Evolutionary conservation across 2,113 vertebrate species (phyloP).

Genomic region (Anoura caudifer): DNA sequence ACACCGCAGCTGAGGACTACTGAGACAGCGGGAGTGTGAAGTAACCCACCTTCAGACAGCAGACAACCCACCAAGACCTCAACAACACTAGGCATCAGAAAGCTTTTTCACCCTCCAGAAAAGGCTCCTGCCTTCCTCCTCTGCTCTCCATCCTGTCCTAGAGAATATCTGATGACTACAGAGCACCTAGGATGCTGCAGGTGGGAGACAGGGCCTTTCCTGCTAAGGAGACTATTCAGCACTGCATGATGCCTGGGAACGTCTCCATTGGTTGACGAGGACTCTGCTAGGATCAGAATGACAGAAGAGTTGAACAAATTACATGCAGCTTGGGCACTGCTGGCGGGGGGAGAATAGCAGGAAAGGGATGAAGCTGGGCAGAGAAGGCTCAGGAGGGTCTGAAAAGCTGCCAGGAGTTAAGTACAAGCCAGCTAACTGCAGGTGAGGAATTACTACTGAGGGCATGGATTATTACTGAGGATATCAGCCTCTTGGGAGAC

Average conservation of each 20-base stretch:
- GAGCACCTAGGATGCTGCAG: background rate
- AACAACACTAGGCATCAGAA: background rate
- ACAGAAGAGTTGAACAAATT: background rate
- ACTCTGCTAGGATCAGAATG: background rate
- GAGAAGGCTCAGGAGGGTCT: background rate
- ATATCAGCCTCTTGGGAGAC: no score
- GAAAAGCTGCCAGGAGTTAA: background rate
- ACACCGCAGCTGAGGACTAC: background rate
- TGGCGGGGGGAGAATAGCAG: background rate
- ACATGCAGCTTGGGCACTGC: background rate
- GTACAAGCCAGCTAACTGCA: no score
- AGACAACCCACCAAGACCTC: background rate
- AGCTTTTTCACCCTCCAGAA: no score
- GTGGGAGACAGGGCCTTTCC: accelerated
- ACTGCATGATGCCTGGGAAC: background rate
- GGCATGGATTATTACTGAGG: no score
- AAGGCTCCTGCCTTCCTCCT: background rate
- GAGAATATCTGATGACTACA: background rate
- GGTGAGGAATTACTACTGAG: background rate
- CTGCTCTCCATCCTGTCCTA: background rate
- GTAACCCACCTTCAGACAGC: no score
- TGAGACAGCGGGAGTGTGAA: no score
- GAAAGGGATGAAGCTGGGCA: accelerated
- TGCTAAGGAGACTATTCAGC: background rate
- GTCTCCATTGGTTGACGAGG: background rate